Evolutionary conservation across 2,797 vertebrate species (phyloP), one percentile per base, ranked within the genome.

Genomic region (Propithecus deckenii): DNA sequence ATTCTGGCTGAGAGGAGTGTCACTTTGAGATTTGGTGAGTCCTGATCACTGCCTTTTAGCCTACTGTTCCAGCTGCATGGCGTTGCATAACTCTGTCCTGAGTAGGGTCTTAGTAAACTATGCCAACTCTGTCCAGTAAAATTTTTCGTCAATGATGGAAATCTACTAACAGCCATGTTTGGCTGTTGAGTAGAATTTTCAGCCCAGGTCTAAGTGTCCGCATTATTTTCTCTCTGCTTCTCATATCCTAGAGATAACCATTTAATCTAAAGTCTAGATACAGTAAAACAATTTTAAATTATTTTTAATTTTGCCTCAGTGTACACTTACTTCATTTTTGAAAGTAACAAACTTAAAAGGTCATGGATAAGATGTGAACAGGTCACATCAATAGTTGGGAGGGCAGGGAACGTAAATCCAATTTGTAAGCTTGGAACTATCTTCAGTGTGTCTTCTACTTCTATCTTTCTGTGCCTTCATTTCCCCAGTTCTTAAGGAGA

Each of bases 401-500:
- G 55, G 18, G 17, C 32, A 52, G 30, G 28, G 22, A 65, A 25
- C 52, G 18, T n/a, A 95, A 90, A 85, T 79, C 13, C 10, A n/a
- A 1, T 74, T 76, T 71, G 17, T 14, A 92, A 86, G 30, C 11
- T 65, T 74, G 89, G 6, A 46, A 46, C 15, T 79, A 43, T 35
- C 65, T 88, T 92, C 32, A n/a, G 22, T 59, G 13, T 22, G 41
- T 72, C 32, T 86, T 86, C 55, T 88, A 1, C 23, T 30, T 86
- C 14, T 30, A 38, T 80, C 48, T 22, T 2, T 63, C 59, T 71
- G 25, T 80, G 8, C 79, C 50, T 96, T 61, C 14, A 67, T 93
- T 88, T 91, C 38, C 65, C 50, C 48, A 79, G 69, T 72, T 93
- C 75, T 14, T 3, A 75, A 94, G 50, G 71, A 94, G 30, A 97